Evolutionary conservation across 1,140 invertebrate genomes (phyloP), one percentile per base, ranked within the genome.

Genomic region (Pseudachorutes palmiensis): DNA sequence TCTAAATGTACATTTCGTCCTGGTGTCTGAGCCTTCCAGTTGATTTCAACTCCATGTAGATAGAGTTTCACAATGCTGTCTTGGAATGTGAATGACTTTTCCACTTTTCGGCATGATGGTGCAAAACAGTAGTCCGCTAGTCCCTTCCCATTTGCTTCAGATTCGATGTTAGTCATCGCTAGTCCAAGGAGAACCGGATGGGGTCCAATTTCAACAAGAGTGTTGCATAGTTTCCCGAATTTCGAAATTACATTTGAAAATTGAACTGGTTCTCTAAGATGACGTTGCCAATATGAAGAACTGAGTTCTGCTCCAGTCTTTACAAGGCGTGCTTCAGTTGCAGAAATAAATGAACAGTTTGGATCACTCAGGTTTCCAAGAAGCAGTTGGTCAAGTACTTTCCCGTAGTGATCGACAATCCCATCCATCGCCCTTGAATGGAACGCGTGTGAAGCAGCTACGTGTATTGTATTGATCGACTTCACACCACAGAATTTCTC

Each of bases 401-500:
- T 68, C 62, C 51, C 63, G 41, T n/a, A n/a, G n/a, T n/a, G n/a
- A n/a, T n/a, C n/a, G n/a, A n/a, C n/a, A 24, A 68, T 64, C 0
- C 28, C 29, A 41, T 68, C 66, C 66, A 68, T 68, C 30, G 63
- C 61, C 24, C 61, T 59, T 32, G 66, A 68, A 32, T 68, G 66
- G 55, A 64, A 68, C 0, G 66, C 66, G 48, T 64, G 61, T 0
- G 66, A 63, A 1, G 66, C 61, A 16, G 66, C n/a, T 3, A 68
- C 29, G 19, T n/a, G n/a, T n/a, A n/a, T n/a, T n/a, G n/a, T n/a
- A n/a, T 45, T 24, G 3, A 45, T 19, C 19, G 55, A 63, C 31
- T 64, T 60, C 0, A 68, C 22, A 1, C 62, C 62, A 49, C 19
- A 28, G 2, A 5, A 33, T 24, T 64, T 26, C 2, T 24, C 66